Base-by-base conservation (phyloP, 1,140 invertebrate species). In the Drosophila sucinea region DNA sequence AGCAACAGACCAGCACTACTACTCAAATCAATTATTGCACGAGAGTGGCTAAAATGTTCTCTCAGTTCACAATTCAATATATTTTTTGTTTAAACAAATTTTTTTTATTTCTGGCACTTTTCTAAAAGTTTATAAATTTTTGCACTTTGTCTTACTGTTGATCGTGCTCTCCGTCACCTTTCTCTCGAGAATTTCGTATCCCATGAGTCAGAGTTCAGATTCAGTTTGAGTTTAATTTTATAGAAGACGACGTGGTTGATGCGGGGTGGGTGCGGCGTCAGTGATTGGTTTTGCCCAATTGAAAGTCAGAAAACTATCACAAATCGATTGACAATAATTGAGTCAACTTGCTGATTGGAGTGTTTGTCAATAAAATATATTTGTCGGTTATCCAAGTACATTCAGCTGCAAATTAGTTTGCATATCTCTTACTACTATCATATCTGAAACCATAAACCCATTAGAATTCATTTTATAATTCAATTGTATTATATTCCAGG, bases 281-380 rank as follows among this genome's bases (percentile, higher is more conserved):
- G 33, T 8, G 17, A 47, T 47, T 23, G 44, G 7, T 25, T 25
- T 27, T 25, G 44, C 44, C 6, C 44, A 51, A 51, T 51, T 51
- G 44, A 51, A 51, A 51, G 23, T 27, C 44, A 8, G 44, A 27
- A 51, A 25, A 51, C 44, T 47, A 51, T 27, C 23, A 27, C 23
- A 51, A 51, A 51, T 27, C 11, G 44, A 51, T 51, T 51, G 44
- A 8, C 44, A 25, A 23, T 27, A 51, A 51, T 51, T 51, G 44
- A 51, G 44, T 51, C 7, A 51, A 51, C 25, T 27, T 25, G 44
- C 44, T 51, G 44, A 51, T 51, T 51, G 56, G 61, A n/a, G 63
- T 71, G 66, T 62, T 67, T 35, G 27, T 62, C 33, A 41, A 70
- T 70, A 33, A 65, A 74, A 47, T 60, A 54, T 6, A 54, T 51